Evolutionary conservation across 2,113 vertebrate species (phyloP).

Genomic region (Chascanopsetta lugubris): DNA sequence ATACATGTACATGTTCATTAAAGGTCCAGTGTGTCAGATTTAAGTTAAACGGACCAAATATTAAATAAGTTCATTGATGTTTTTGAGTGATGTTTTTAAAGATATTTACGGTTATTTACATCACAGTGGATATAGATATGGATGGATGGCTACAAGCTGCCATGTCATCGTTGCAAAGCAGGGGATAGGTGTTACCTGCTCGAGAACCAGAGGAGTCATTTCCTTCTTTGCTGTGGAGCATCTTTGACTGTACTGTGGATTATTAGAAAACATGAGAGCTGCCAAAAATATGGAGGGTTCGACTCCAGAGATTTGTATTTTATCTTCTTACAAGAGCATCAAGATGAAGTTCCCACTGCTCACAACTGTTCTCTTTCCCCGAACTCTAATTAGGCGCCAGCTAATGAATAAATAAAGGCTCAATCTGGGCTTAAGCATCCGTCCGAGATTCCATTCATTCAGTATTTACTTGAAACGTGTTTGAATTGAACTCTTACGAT

Average conservation of each 20-base stretch:
- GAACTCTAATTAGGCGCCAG: neutral
- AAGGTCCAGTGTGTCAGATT: too few species aligned
- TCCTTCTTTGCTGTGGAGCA: neutral
- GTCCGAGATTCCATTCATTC: neutral
- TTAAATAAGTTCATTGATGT: too few species aligned
- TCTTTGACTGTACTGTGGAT: neutral
- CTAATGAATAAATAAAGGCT: neutral
- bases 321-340: neutral
- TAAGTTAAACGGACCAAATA: too few species aligned
- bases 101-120: neutral
- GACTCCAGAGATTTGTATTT: neutral
- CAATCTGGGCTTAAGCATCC: neutral
- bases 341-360: neutral
- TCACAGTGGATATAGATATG: neutral
- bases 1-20: too few species aligned
- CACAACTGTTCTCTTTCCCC: neutral
- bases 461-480: neutral
- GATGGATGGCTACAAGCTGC: neutral
- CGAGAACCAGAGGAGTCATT: constrained; percentile 30
- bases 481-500: neutral
- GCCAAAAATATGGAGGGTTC: neutral
- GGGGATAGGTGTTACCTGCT: constrained; percentile 15
- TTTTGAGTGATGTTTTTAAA: too few species aligned
- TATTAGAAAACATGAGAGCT: neutral
- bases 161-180: constrained; percentile 28